phyloP scores from a whole-genome alignment of 2,888 invertebrate genomes.

The Erebia aethiops region DNA sequence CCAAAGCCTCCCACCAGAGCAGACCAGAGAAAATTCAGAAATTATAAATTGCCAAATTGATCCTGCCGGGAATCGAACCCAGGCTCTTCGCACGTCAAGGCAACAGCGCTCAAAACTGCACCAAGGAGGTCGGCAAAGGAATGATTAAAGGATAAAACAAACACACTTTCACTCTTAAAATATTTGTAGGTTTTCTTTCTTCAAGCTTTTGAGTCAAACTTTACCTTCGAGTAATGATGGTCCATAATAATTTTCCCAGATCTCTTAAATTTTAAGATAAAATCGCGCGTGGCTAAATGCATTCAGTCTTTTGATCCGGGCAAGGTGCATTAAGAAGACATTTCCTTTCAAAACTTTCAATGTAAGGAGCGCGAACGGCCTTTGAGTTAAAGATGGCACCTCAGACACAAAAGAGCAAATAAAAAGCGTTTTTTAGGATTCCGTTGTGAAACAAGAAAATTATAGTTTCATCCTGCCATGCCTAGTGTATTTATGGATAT shows the following conservation, averaged over 20 bases:
- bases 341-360: conserved; percentile 36
- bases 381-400: conserved; percentile 33
- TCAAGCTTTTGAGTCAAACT: neutral
- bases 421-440: conserved; percentile 26
- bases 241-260: neutral
- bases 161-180: too few relatives aligned
- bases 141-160: too few relatives aligned
- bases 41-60: neutral
- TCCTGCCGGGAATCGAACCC: conserved; percentile 5
- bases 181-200: too few relatives aligned
- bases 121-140: too few relatives aligned
- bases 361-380: conserved; percentile 27
- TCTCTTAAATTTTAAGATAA: conserved; percentile 24
- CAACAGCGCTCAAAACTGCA: too few relatives aligned
- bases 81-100: neutral
- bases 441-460: too few relatives aligned
- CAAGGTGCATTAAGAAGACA: conserved; percentile 35
- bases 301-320: conserved; percentile 28
- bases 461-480: too few relatives aligned
- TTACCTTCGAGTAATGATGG: neutral
- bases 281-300: conserved; percentile 31
- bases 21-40: neutral
- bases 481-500: too few relatives aligned
- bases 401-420: conserved; percentile 30
- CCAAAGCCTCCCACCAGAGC: neutral